Evolutionary conservation across 2,113 vertebrate species (phyloP).

Genomic region (Canis aureus): DNA sequence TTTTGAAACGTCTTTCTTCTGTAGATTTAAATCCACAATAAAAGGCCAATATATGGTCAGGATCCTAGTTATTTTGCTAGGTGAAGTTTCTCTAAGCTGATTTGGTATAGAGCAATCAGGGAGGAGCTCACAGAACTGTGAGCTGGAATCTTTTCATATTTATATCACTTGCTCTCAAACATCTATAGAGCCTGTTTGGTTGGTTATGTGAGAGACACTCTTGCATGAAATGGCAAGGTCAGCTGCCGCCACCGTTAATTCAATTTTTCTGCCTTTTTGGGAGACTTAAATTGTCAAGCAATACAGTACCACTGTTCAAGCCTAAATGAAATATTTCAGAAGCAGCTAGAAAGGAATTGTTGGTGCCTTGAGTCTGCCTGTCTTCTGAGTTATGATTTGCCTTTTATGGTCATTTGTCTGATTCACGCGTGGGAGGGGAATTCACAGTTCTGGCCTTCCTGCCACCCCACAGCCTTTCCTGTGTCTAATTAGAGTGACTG

Average conservation of each 20-base stretch:
- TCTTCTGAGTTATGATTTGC: constrained; percentile 70
- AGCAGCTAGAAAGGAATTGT: constrained; percentile 42
- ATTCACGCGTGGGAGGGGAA: constrained; percentile 72
- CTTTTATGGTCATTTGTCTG: constrained; percentile 82
- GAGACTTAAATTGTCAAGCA: constrained; percentile 25
- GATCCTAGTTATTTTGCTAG: constrained; percentile 23
- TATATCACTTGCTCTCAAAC: background rate
- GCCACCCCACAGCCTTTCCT: constrained; percentile 73
- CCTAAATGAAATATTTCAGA: constrained; percentile 61
- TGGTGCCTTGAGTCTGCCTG: constrained; percentile 57
- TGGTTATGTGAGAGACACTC: background rate
- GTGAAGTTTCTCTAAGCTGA: background rate
- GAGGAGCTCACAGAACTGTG: background rate
- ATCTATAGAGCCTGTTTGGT: background rate
- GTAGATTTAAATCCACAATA: background rate
- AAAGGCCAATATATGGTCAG: background rate
- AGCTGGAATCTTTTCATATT: constrained; percentile 2
- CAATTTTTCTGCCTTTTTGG: background rate
- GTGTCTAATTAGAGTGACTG: constrained; percentile 80
- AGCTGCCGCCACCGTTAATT: background rate
- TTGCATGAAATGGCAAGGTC: background rate
- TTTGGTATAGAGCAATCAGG: background rate
- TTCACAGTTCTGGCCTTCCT: constrained; percentile 78
- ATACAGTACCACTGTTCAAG: constrained; percentile 9
- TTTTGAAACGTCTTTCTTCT: constrained; percentile 21